Evolutionary conservation across 1,140 invertebrate species (phyloP), one percentile per base, ranked within the genome.

Genomic region (Drosophila sp.): DNA sequence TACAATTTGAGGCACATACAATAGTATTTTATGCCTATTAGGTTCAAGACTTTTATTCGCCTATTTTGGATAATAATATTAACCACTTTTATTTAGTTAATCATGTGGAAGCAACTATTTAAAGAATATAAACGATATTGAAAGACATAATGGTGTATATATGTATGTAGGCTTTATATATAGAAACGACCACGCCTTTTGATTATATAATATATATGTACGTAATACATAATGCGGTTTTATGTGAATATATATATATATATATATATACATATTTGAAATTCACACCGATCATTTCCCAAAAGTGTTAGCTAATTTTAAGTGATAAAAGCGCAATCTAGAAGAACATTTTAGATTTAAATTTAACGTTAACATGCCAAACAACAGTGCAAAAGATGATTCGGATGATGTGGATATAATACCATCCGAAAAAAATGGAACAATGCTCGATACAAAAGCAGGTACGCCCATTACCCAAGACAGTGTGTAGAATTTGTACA

Each of bases 321-420:
- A 89, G 72, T 77, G 69, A 83, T 64, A 70, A 66, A 60, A 77
- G 78, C 70, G 83, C 75, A 78, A 76, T 86, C 63, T 86, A 69
- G 50, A 66, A 47, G 56, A 62, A 76, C 60, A 65, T 66, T 65
- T 74, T 76, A 58, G 76, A 66, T 57, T 61, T 56, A 74, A 56
- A 78, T 66, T 58, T 72, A 85, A 54, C 82, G 75, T 68, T 78
- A 85, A 87, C 79, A 86, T 86, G 83, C 84, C 83, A 83, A 79
- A 66, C 73, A 83, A 89, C 72, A 86, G 80, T 83, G 83, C 74
- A 71, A 86, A 87, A 76, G 72, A 86, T 80, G 83, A 89, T 72
- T 72, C 66, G 72, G 84, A 89, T 70, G 83, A 86, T 68, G 66
- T 79, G 67, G 85, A 89, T 72, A 89, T 87, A 75, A 83, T 82